Percentiles rank a stretch among this genome's conserved stretches.
These are phyloP conservation scores for Cochlearius cochlearius DNA, from an alignment of 2,113 vertebrate species.

Conservation along the genomic window DNA sequence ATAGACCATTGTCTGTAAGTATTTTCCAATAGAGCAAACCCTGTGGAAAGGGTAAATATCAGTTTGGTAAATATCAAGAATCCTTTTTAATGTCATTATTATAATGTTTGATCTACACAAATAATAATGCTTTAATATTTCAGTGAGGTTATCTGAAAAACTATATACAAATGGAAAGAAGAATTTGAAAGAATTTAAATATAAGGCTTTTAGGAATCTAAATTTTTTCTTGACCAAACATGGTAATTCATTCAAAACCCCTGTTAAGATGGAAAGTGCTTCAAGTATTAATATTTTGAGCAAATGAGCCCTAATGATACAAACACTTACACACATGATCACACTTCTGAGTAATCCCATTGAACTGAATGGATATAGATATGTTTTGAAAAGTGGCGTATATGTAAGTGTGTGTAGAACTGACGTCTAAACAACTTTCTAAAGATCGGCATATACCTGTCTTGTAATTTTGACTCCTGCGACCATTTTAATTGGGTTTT, in stretches of 20 bases:
- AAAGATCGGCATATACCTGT: not conserved
- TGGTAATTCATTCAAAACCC: not conserved
- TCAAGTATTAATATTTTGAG: not conserved
- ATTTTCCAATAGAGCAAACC: not conserved
- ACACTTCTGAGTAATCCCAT: not conserved
- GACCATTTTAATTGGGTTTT: constrained; percentile 21
- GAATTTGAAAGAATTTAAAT: not conserved
- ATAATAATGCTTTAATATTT: not conserved
- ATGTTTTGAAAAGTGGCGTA: not conserved
- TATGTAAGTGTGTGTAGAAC: not conserved
- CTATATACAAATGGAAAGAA: not conserved
- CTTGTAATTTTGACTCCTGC: constrained; percentile 6
- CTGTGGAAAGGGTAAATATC: not conserved
- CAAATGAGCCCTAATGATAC: not conserved
- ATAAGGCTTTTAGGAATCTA: not conserved
- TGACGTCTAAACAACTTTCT: not conserved
- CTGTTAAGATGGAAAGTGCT: not conserved
- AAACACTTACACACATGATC: not conserved
- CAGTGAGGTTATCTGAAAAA: not conserved
- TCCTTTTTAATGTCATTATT: not conserved
- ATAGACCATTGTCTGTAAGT: not conserved
- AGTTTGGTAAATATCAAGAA: not conserved
- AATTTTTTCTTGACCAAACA: not conserved
- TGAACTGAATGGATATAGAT: not conserved
- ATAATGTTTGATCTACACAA: not conserved